phyloP scores from a whole-genome alignment of 2,888 invertebrate species.

The Ichneumoninae sp. region DNA sequence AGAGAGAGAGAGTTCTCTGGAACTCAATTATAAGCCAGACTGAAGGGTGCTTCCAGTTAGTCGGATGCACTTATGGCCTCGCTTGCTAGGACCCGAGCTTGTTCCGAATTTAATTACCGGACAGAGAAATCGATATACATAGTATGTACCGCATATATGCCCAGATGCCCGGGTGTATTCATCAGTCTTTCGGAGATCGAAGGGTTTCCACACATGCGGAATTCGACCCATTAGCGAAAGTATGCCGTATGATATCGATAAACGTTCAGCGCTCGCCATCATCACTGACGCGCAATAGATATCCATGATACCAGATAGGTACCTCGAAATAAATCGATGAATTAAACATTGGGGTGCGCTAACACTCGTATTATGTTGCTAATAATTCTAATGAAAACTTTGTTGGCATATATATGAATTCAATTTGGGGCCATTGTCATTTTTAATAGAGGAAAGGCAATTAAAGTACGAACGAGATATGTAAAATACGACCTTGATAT shows the following conservation, averaged over 20 bases:
- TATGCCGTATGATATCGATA: slow-evolving; percentile 72
- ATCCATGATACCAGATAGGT: slow-evolving; percentile 3
- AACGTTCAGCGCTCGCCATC: slow-evolving; percentile 69
- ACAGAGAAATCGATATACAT: slow-evolving; percentile 42
- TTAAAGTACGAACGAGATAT: slow-evolving; percentile 14
- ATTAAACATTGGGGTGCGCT: not conserved
- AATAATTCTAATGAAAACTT: slow-evolving; percentile 21
- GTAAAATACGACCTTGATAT: slow-evolving; percentile 69
- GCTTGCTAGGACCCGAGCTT: slow-evolving; percentile 62
- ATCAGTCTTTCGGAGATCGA: slow-evolving; percentile 51
- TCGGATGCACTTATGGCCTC: slow-evolving; percentile 55
- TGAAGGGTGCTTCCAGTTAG: slow-evolving; percentile 59
- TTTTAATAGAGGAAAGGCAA: not conserved
- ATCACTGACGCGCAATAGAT: slow-evolving; percentile 20
- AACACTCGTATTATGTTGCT: not conserved
- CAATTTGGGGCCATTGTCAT: not conserved
- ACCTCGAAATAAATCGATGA: slow-evolving; percentile 15
- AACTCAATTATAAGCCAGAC: slow-evolving; percentile 66
- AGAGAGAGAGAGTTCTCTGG: slow-evolving; percentile 40
- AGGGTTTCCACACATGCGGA: slow-evolving; percentile 60
- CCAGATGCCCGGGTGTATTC: slow-evolving; percentile 35
- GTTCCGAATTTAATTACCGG: slow-evolving; percentile 73
- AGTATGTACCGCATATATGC: not conserved
- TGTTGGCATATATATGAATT: slow-evolving; percentile 1
- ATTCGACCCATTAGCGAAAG: slow-evolving; percentile 46